Conservation (phyloP, 53 echinoderm and acorn worm genomes). For the Henricia sp. region DNA sequence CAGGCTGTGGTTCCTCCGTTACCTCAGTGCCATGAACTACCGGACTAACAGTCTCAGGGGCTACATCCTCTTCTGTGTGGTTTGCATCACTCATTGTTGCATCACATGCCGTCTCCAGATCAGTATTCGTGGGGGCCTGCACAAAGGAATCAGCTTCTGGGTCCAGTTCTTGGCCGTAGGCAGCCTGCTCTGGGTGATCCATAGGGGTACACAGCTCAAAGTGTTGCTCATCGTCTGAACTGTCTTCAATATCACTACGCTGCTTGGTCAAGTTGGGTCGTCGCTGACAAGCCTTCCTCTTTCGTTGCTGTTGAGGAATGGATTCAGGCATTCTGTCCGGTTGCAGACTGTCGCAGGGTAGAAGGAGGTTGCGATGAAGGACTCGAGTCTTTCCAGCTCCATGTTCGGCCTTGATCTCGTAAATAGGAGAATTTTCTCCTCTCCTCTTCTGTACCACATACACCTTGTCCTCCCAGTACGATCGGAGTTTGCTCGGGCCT, state of each 20-base stretch:
- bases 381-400: constrained; percentile 34
- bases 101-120: neutral
- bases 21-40: no score
- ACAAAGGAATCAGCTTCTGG: constrained; percentile 16
- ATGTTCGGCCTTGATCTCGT: constrained; percentile 61
- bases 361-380: constrained; percentile 53
- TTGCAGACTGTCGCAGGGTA: constrained; percentile 5
- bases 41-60: no score
- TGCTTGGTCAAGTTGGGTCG: neutral
- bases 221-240: constrained; percentile 1
- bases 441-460: constrained; percentile 54
- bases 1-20: neutral
- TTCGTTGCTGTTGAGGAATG: neutral
- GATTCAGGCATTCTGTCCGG: neutral
- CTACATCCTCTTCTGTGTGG: neutral
- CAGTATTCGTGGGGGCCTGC: neutral
- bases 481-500: constrained; percentile 69
- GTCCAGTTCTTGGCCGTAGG: neutral
- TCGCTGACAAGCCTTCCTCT: neutral
- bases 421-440: constrained; percentile 63
- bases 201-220: neutral
- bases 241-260: neutral
- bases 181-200: neutral
- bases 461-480: constrained; percentile 65
- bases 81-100: neutral